phyloP scores from a whole-genome alignment of 2,888 invertebrate genomes.

The Drepana falcataria region DNA sequence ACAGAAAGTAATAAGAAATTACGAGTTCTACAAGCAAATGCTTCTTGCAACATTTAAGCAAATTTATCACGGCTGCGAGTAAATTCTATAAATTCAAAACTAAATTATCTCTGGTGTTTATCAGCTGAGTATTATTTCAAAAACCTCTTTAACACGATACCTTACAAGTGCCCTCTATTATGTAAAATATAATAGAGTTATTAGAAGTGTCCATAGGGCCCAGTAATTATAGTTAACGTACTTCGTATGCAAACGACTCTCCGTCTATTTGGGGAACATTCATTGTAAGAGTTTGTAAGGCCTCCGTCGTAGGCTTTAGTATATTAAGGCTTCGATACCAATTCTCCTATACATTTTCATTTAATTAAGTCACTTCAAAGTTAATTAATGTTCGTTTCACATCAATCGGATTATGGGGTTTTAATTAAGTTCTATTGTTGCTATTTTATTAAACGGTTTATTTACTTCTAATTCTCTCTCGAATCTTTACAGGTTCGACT shows the following conservation, averaged over 20 bases:
- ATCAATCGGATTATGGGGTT: neutral
- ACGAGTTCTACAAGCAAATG: no score
- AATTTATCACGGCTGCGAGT: no score
- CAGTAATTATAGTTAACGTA: slow-evolving; percentile 57
- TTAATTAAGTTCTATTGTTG: slow-evolving; percentile 3
- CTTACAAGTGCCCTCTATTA: neutral
- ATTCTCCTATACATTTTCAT: slow-evolving; percentile 7
- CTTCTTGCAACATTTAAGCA: no score
- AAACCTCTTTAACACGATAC: neutral
- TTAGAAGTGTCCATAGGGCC: slow-evolving; percentile 40
- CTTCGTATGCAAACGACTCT: slow-evolving; percentile 53
- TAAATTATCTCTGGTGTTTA: no score
- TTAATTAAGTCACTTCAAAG: slow-evolving; percentile 10
- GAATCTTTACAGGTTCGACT: neutral
- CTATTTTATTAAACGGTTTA: neutral
- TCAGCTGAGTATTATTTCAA: neutral
- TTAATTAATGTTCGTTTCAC: slow-evolving; percentile 1
- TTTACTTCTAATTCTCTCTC: no score
- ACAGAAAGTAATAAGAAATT: no score
- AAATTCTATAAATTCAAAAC: no score
- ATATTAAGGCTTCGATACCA: slow-evolving; percentile 12
- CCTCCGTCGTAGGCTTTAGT: slow-evolving; percentile 27
- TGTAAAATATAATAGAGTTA: slow-evolving; percentile 26
- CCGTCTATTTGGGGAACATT: slow-evolving; percentile 54
- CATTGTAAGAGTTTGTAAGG: slow-evolving; percentile 49